Base-by-base conservation (phyloP, 2,888 invertebrate genomes). In the Galeruca laticollis region DNA sequence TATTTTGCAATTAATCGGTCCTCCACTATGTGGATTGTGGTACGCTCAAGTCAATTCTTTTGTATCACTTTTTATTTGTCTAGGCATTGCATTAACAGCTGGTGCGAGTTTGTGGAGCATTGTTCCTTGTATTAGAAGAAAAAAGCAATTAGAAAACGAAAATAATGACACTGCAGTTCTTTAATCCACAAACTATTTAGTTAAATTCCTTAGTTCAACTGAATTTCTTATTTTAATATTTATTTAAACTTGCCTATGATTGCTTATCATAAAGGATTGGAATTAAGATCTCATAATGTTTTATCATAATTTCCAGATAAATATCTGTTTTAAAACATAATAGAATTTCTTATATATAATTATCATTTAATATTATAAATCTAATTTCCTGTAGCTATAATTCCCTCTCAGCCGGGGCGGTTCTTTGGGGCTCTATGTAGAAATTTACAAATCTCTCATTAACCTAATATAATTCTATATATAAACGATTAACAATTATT, bases 11-110 rank as follows among this genome's bases (percentile, higher is more conserved):
- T 82, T 95, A 52, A 85, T 94, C 1, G 95, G 95, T 0, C 95
- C 95, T 1, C 95, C 95, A 0, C 86, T 95, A n/a, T 94, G 94
- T 81, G 94, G 94, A 0, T 78, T 90, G 3, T 90, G 93, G 88
- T 91, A 87, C 72, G 90, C 92, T 74, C 67, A 74, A 21, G 88
- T 90, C 0, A 82, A 88, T 0, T 90, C 90, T 0, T 94, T 93
- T 81, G 90, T 90, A 72, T 90, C 92, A 0, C 87, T 95, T 52
- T 93, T 95, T 78, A 89, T 90, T 20, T 90, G 91, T 0, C 86
- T 95, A 2, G 95, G 95, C 0, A 84, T 93, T 57, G 89, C 93
- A 52, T 85, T 95, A 37, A 86, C 94, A 6, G 87, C 89, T 8
- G 95, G 95, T 0, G 90, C 94, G 0, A 86, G 89, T 2, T 85